phyloP scores from a whole-genome alignment of 2,113 vertebrate genomes.

The Ciconia stormi region DNA sequence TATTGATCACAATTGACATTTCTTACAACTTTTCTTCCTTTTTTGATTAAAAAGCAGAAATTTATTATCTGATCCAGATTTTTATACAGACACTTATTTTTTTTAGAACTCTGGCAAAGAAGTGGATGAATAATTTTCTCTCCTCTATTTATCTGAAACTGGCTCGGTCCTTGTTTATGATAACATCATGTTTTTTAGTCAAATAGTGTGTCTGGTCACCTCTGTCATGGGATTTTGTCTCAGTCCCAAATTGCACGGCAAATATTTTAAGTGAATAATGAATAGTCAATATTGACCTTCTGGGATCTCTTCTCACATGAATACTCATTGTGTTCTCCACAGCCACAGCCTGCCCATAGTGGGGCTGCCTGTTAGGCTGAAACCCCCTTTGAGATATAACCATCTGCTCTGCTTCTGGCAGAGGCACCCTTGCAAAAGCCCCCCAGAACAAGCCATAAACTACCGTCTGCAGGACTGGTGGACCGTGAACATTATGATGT shows the following conservation, averaged over 20 bases:
- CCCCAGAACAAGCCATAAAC: not conserved
- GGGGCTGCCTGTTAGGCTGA: not conserved
- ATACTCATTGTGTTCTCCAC: not conserved
- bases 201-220: not conserved
- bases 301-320: not conserved
- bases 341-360: not conserved
- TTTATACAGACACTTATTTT: not conserved
- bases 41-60: constrained; percentile 4
- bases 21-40: not conserved
- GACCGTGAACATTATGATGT: not conserved
- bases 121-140: not conserved
- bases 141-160: not conserved
- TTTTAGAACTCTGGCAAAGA: not conserved
- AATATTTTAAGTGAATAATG: constrained; percentile 28
- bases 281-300: constrained; percentile 36
- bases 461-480: not conserved
- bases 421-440: not conserved
- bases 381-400: not conserved
- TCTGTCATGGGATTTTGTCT: not conserved
- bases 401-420: not conserved
- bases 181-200: not conserved
- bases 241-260: not conserved
- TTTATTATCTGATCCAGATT: not conserved
- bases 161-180: not conserved
- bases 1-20: constrained; percentile 38